Conservation (phyloP, 2,888 invertebrate genomes). For the Stomorhina lunata region DNA sequence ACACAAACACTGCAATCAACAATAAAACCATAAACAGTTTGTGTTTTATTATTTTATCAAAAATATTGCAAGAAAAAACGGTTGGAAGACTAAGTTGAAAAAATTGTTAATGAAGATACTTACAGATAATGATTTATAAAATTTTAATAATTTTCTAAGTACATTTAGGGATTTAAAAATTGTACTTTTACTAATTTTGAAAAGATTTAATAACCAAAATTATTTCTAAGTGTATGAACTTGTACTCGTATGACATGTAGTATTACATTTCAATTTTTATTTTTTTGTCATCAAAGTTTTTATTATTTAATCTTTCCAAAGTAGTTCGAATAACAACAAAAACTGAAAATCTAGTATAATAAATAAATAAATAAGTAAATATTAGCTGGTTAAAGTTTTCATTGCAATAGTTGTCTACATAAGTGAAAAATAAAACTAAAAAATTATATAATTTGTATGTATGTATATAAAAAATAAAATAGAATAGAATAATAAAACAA, state of each 20-base stretch:
- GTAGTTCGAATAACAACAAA: conserved; percentile 9
- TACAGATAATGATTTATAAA: no score
- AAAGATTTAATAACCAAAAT: no score
- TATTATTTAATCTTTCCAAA: conserved; percentile 45
- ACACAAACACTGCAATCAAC: no score
- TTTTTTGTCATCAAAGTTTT: conserved; percentile 8
- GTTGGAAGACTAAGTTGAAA: no score
- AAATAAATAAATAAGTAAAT: background rate
- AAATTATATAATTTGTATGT: no score
- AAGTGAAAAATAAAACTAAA: conserved; percentile 24
- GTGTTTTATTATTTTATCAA: no score
- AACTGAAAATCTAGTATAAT: conserved; percentile 24
- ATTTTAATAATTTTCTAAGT: no score
- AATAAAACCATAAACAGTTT: no score
- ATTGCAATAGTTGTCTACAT: conserved; percentile 6
- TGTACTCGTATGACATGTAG: conserved; percentile 27
- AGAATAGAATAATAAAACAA: conserved; percentile 55
- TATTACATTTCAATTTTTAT: conserved; percentile 12
- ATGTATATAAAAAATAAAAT: conserved; percentile 33
- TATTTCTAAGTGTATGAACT: conserved; percentile 22
- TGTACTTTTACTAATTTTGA: no score
- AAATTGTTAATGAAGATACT: no score
- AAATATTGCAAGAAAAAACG: no score
- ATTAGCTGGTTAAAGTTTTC: conserved; percentile 33
- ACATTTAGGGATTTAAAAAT: no score